These are phyloP conservation scores for Sturnus vulgaris DNA, from an alignment of 2,113 vertebrate species.

Conservation along the genomic window DNA sequence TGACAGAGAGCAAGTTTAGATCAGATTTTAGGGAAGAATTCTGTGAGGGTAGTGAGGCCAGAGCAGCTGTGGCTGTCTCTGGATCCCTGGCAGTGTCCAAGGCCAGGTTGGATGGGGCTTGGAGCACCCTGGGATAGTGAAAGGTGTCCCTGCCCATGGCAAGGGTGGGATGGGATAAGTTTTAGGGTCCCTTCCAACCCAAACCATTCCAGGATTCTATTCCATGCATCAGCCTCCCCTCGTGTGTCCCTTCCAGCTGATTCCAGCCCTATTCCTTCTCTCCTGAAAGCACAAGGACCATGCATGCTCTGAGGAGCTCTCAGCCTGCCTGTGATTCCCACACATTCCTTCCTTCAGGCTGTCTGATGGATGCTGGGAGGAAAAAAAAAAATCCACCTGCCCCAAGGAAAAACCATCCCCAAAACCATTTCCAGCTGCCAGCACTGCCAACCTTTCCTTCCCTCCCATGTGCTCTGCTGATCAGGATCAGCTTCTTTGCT, in stretches of 20 bases:
- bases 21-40: neutral
- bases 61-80: neutral
- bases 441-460: neutral
- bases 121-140: neutral
- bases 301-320: neutral
- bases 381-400: neutral
- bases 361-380: neutral
- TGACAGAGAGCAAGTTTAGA: neutral
- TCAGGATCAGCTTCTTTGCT: constrained; percentile 51
- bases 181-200: neutral
- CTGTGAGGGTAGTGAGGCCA: neutral
- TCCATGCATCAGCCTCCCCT: fast-evolving
- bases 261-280: neutral
- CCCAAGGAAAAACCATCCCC: neutral
- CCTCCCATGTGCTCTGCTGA: neutral
- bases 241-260: neutral
- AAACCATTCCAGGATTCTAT: neutral
- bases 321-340: neutral
- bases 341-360: neutral
- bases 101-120: fast-evolving
- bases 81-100: neutral
- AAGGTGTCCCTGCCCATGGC: neutral
- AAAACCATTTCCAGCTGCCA: neutral
- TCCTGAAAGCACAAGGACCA: neutral
- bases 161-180: fast-evolving